phyloP scores from a whole-genome alignment of 1,140 invertebrate species.

The Heliothis virescens region DNA sequence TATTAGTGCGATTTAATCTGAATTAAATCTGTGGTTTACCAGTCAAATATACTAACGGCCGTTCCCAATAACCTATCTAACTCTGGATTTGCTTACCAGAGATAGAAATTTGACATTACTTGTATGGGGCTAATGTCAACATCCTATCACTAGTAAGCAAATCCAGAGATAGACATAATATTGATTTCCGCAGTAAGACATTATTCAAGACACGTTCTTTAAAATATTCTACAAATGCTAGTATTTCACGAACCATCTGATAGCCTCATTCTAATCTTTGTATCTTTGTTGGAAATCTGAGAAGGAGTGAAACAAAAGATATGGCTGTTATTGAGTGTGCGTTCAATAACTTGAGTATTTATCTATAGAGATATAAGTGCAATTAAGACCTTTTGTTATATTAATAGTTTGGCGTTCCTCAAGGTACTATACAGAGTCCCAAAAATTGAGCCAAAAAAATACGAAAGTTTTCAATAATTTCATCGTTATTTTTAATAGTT shows the following conservation, averaged over 20 bases:
- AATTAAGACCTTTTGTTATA: not conserved
- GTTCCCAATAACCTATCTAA: too few species aligned
- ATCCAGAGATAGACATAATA: too few species aligned
- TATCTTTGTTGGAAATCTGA: conserved; percentile 16
- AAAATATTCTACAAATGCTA: conserved; percentile 11
- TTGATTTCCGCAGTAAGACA: too few species aligned
- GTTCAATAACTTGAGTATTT: not conserved
- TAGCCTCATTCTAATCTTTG: conserved; percentile 14
- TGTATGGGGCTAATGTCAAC: too few species aligned
- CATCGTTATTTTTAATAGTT: too few species aligned
- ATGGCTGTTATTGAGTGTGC: not conserved
- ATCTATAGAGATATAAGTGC: not conserved
- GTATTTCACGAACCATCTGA: conserved; percentile 20
- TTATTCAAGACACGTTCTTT: conserved; percentile 9
- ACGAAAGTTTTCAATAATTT: too few species aligned
- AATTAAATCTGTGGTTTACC: conserved; percentile 20
- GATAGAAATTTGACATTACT: too few species aligned
- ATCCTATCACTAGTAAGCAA: too few species aligned
- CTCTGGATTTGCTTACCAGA: too few species aligned
- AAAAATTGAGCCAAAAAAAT: not conserved
- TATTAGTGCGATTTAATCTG: not conserved
- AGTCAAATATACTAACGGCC: not conserved
- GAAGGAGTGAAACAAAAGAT: conserved; percentile 12
- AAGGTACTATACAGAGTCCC: not conserved
- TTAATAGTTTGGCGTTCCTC: not conserved